Conservation (phyloP, 2,888 invertebrate species). For the Drosophila affinis region DNA sequence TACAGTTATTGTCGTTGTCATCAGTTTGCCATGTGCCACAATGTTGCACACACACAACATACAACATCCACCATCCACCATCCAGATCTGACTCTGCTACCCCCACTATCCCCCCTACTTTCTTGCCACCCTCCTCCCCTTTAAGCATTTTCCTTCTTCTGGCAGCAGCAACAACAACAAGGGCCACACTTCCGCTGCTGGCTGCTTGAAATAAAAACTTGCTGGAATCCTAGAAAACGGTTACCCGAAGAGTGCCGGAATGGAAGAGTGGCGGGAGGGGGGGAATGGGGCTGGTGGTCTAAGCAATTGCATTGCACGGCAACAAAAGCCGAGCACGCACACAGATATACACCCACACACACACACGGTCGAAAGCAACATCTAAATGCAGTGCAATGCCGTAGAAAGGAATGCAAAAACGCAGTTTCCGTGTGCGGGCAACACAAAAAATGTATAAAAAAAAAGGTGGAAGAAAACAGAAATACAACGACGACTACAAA, state of each 20-base stretch:
- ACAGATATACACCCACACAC: conserved; percentile 15
- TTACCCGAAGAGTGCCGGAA: background rate
- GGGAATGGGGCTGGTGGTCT: background rate
- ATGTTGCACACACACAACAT: conserved; percentile 58
- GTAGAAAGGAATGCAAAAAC: conserved; percentile 66
- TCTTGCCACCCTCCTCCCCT: background rate
- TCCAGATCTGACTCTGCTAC: conserved; percentile 37
- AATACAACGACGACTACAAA: conserved; percentile 2
- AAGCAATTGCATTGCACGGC: conserved; percentile 71
- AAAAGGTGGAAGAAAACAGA: conserved; percentile 21
- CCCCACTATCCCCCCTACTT: background rate
- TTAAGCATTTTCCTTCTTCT: conserved; percentile 53
- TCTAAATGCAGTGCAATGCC: conserved; percentile 69
- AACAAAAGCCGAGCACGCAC: conserved; percentile 70
- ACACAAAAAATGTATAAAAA: conserved; percentile 5
- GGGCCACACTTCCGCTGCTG: conserved; percentile 70
- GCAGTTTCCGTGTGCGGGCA: conserved; percentile 66
- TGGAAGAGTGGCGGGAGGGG: background rate
- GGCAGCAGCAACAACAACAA: conserved; percentile 52
- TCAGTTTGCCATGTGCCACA: conserved; percentile 74
- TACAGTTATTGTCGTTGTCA: conserved; percentile 79
- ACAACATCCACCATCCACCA: conserved; percentile 32
- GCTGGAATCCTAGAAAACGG: conserved; percentile 51
- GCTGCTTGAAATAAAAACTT: conserved; percentile 79
- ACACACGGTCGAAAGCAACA: conserved; percentile 55